Conservation (phyloP, 2,797 vertebrate species). For the Chelidonichthys spinosus region DNA sequence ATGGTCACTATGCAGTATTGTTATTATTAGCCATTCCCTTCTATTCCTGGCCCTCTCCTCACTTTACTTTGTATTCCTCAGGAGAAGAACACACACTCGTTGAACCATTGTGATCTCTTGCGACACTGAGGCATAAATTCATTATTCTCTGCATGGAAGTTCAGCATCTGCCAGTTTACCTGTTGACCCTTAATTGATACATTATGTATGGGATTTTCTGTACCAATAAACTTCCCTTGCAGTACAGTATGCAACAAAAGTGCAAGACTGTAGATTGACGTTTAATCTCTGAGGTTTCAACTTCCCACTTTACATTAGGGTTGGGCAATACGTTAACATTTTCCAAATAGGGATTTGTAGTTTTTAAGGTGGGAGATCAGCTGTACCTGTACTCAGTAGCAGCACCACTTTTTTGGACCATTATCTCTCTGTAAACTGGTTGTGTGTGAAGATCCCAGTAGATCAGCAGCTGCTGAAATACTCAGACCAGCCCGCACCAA, state of each 20-base stretch:
- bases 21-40: not conserved
- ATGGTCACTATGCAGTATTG: conserved; percentile 14
- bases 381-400: too few relatives aligned
- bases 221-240: not conserved
- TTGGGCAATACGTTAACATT: too few relatives aligned
- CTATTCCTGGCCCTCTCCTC: not conserved
- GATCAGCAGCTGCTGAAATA: too few relatives aligned
- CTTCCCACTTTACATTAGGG: too few relatives aligned
- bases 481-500: too few relatives aligned
- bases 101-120: not conserved
- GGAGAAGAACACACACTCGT: not conserved
- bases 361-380: too few relatives aligned
- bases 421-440: too few relatives aligned
- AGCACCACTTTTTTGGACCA: too few relatives aligned
- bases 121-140: not conserved
- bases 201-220: not conserved
- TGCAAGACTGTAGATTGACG: not conserved
- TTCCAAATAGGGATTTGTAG: too few relatives aligned
- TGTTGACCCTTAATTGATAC: not conserved
- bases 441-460: too few relatives aligned
- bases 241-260: not conserved
- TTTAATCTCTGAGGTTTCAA: not conserved
- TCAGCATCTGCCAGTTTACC: not conserved
- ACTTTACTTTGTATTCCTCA: not conserved
- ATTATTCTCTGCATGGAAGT: not conserved